phyloP scores from a whole-genome alignment of 92 coral and sea anemone species.

The Phenganax marumi region DNA sequence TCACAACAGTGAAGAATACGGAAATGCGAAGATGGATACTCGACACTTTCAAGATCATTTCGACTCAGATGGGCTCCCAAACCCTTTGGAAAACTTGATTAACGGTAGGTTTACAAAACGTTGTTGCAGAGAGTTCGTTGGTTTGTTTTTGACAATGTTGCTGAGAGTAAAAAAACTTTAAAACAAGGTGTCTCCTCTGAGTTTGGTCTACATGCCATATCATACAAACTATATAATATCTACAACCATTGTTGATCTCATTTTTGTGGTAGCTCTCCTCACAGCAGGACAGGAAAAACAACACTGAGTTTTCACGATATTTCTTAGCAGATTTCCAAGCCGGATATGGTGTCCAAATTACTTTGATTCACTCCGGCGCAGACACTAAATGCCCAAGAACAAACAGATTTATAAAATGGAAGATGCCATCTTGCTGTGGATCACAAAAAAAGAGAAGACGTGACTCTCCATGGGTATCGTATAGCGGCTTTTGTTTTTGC shows the following conservation, averaged over 20 bases:
- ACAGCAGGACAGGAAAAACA: neutral
- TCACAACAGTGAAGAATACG: neutral
- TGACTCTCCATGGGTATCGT: slow-evolving; percentile 10
- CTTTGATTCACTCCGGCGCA: neutral
- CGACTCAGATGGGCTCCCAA: neutral
- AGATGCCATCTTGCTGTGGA: neutral
- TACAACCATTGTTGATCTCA: too few species aligned
- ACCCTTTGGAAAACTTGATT: neutral
- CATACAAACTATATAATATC: too few species aligned
- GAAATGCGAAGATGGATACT: neutral
- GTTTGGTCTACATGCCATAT: too few species aligned
- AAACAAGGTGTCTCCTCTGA: too few species aligned
- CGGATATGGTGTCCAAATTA: neutral
- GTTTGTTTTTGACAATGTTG: too few species aligned
- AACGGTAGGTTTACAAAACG: neutral
- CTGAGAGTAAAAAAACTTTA: too few species aligned
- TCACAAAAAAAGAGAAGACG: neutral
- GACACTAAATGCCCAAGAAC: neutral
- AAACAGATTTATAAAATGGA: slow-evolving; percentile 4
- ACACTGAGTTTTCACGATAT: neutral
- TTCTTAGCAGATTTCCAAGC: neutral
- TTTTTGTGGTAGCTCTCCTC: neutral
- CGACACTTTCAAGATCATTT: neutral
- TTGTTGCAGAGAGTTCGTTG: neutral
- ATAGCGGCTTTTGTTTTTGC: neutral